These are phyloP conservation scores for Sparus aurata DNA, from an alignment of 2,797 vertebrate genomes.

Conservation along the genomic window DNA sequence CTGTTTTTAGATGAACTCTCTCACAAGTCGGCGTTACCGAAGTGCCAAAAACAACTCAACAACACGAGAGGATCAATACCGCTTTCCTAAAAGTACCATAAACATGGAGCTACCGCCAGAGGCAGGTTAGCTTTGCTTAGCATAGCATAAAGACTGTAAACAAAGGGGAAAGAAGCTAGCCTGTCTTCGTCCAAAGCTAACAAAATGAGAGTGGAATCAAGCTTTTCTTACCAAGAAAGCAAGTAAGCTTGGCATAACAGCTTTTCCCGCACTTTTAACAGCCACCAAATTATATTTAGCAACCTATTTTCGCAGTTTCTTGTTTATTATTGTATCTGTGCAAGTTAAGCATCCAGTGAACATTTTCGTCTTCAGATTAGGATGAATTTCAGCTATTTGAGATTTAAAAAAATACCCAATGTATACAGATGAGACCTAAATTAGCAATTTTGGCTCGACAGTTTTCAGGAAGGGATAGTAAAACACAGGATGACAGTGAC, in stretches of 20 bases:
- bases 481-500: constrained; percentile 4
- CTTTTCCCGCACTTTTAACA: no score
- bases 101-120: no score
- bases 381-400: neutral
- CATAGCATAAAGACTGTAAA: neutral
- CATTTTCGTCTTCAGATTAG: neutral
- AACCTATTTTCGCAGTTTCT: no score
- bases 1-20: neutral
- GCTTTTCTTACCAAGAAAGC: neutral
- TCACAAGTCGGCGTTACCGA: neutral
- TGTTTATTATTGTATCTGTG: no score
- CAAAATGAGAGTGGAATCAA: neutral
- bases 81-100: no score
- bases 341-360: neutral
- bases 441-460: neutral
- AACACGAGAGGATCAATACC: no score
- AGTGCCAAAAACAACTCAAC: no score
- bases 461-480: neutral
- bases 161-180: neutral
- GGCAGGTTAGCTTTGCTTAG: neutral
- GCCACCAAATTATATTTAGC: no score
- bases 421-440: neutral
- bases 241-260: no score
- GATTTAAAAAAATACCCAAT: neutral
- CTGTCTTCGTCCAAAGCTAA: neutral